phyloP scores from a whole-genome alignment of 2,113 vertebrate species.

The Zosterops borbonicus region DNA sequence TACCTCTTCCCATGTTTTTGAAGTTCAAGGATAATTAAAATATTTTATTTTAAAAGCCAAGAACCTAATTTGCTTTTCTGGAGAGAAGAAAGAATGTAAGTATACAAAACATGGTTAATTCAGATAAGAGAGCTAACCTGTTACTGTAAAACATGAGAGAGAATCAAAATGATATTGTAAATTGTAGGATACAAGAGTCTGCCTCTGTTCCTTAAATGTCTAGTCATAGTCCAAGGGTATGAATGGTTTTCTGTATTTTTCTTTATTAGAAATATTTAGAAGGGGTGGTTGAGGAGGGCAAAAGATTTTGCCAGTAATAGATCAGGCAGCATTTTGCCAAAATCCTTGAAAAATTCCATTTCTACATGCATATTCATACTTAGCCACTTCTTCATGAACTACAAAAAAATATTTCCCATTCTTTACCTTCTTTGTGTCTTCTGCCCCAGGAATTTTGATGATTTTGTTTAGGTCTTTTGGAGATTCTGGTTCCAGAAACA shows the following conservation, averaged over 20 bases:
- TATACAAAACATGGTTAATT: not conserved
- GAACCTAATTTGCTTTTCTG: not conserved
- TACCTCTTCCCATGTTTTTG: not conserved
- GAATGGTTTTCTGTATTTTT: not conserved
- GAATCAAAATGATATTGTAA: not conserved
- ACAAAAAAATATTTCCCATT: not conserved
- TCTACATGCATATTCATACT: not conserved
- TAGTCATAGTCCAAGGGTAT: not conserved
- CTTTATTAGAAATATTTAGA: not conserved
- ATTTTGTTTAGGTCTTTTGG: not conserved
- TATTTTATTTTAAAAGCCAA: not conserved
- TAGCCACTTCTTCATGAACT: not conserved
- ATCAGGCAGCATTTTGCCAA: not conserved
- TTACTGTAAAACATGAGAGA: not conserved
- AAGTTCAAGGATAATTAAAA: not conserved
- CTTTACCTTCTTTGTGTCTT: constrained; percentile 50
- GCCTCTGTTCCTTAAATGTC: not conserved
- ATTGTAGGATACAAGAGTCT: not conserved
- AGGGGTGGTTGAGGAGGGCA: fast-evolving
- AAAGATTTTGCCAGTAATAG: not conserved
- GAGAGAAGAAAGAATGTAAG: not conserved
- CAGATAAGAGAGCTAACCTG: not conserved
- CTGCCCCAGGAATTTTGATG: not conserved
- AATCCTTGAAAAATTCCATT: not conserved
- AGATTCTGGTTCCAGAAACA: not conserved